Base-by-base conservation (phyloP, 2,797 vertebrate species). In the Neomorphus geoffroyi region DNA sequence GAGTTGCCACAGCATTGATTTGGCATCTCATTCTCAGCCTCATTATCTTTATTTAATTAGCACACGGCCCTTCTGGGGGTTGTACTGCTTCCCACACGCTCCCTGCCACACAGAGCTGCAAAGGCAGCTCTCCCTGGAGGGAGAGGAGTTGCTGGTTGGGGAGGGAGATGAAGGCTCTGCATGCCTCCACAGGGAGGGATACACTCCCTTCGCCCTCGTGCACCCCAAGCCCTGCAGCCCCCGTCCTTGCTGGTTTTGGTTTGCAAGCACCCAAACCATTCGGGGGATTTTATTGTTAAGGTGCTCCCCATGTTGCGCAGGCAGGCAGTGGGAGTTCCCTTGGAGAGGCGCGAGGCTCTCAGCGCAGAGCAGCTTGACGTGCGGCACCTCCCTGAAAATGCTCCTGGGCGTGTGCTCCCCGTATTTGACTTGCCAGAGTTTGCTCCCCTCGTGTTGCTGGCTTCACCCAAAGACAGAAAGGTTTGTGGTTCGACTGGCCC, bases 41-140 rank as follows among this genome's bases (percentile, higher is more conserved):
- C 92, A 94, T 96, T 96, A 95, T 91, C 87, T 95, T 96, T 92
- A 93, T 94, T 96, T 91, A 95, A 94, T 96, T 96, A 96, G 93
- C 94, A 92, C 88, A 80, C 8, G n/a, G 87, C 69, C 88, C 90
- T 97, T 94, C 81, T 94, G 96, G 90, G 95, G 90, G 73, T 93
- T 93, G 90, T 39, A 84, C 91, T 2, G 12, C 86, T 96, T 94
- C 86, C 96, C 80, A 95, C 93, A 87, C 79, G 11, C 69, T 92
- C 74, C 51, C 80, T 18, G 41, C 74, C 65, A 81, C 1, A 7
- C 61, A 74, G 80, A 84, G 75, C 83, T 78, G 69, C 75, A 51
- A 75, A 88, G 71, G 57, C 84, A 80, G 91, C 67, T 71, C 82
- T 88, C 56, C 18, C 58, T 35, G 57, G 87, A 64, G 10, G 58